phyloP scores from a whole-genome alignment of 2,113 vertebrate genomes.

The Corydoras maculifer region DNA sequence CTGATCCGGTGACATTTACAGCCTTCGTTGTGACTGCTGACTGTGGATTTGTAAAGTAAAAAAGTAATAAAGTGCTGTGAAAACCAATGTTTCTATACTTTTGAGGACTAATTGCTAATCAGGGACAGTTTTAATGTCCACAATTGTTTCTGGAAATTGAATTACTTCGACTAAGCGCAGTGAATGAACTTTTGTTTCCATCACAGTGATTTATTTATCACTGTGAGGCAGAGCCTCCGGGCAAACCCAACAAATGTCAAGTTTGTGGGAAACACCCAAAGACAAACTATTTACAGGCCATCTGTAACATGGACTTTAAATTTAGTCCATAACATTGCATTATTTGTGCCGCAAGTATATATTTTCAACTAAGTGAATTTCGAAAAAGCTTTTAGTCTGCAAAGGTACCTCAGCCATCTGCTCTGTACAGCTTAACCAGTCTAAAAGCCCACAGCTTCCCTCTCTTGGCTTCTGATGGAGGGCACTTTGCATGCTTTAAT shows the following conservation, averaged over 20 bases:
- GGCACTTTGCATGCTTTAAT: constrained; percentile 28
- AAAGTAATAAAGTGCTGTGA: too few relatives aligned
- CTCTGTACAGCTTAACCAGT: constrained; percentile 23
- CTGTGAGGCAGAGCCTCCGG: neutral
- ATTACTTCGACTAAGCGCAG: constrained; percentile 15
- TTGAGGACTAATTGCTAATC: constrained; percentile 3
- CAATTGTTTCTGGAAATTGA: constrained; percentile 7
- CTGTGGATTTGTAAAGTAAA: too few relatives aligned
- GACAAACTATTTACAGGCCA: constrained; percentile 5
- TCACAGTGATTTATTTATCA: constrained; percentile 7
- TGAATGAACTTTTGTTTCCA: constrained; percentile 14
- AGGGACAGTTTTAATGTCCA: neutral
- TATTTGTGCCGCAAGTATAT: constrained; percentile 15
- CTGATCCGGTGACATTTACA: too few relatives aligned
- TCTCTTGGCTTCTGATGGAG: constrained; percentile 35
- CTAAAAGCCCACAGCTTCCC: constrained; percentile 29
- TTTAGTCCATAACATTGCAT: constrained; percentile 11
- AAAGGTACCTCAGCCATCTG: constrained; percentile 39
- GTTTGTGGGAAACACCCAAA: neutral
- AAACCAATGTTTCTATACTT: too few relatives aligned
- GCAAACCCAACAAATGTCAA: neutral
- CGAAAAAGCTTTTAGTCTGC: constrained; percentile 24
- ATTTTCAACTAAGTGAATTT: constrained; percentile 34
- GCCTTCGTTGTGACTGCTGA: too few relatives aligned
- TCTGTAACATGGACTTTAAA: constrained; percentile 30